Conservation (phyloP, 1,140 invertebrate species). For the Panulirus ornatus region DNA sequence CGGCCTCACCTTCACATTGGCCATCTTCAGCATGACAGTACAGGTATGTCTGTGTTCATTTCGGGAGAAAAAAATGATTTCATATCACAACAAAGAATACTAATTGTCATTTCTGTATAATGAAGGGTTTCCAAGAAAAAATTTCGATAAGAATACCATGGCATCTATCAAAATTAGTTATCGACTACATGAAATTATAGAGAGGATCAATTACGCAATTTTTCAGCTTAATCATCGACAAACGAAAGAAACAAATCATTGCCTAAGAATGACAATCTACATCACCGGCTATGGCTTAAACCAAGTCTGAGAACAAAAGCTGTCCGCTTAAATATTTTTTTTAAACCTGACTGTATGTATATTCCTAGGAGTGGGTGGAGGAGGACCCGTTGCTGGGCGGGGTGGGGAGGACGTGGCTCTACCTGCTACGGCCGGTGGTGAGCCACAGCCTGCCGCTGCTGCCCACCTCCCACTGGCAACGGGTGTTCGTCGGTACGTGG, state of each 20-base stretch:
- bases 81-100: neutral
- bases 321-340: too few species aligned
- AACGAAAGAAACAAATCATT: neutral
- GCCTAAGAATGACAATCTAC: neutral
- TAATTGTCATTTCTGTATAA: neutral
- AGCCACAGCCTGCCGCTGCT: neutral
- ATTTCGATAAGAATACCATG: too few species aligned
- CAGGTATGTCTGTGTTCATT: constrained; percentile 1
- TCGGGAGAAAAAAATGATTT: neutral
- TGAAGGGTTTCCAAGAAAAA: neutral
- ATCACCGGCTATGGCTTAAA: neutral
- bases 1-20: neutral
- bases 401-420: neutral
- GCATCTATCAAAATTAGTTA: neutral
- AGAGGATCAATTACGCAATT: neutral
- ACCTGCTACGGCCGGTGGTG: neutral
- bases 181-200: neutral
- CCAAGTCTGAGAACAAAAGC: neutral
- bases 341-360: neutral
- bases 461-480: neutral
- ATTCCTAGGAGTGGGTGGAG: neutral
- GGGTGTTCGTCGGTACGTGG: neutral
- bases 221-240: neutral
- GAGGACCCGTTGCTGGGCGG: neutral
- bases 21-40: neutral